Conservation (phyloP, 2,888 invertebrate genomes). For the Leptinotarsa juncta region DNA sequence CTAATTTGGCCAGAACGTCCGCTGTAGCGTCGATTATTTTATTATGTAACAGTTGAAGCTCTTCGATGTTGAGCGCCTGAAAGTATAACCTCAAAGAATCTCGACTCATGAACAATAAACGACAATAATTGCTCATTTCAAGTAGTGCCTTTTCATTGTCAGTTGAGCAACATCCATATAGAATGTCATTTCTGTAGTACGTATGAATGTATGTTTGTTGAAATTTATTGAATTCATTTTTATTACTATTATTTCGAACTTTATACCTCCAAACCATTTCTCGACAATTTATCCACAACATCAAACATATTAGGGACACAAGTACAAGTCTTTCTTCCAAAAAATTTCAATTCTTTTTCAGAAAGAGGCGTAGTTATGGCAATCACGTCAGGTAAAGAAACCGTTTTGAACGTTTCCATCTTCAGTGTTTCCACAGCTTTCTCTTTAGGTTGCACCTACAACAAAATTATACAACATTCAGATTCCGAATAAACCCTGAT, state of each 20-base stretch:
- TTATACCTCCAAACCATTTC: constrained; percentile 56
- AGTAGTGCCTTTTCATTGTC: background rate
- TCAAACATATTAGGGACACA: constrained; percentile 44
- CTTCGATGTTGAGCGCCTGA: constrained; percentile 68
- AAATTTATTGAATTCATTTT: background rate
- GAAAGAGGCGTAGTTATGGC: constrained; percentile 48
- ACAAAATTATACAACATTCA: background rate
- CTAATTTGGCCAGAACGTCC: constrained; percentile 58
- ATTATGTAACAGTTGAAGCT: constrained; percentile 69
- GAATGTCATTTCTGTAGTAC: no score
- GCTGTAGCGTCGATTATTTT: constrained; percentile 69
- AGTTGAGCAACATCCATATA: background rate
- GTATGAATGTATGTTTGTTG: no score
- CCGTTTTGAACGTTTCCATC: constrained; percentile 47
- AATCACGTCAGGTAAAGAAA: constrained; percentile 47
- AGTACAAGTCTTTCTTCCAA: constrained; percentile 42
- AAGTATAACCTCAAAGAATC: constrained; percentile 33
- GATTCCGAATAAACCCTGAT: background rate
- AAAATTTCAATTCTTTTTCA: constrained; percentile 46
- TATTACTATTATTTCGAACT: background rate
- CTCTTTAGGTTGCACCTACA: background rate
- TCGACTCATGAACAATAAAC: no score
- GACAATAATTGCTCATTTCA: background rate
- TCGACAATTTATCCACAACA: constrained; percentile 52
- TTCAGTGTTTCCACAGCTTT: constrained; percentile 38